Percentiles rank a stretch among this genome's conserved stretches.
Evolutionary conservation across 2,797 vertebrate species (phyloP).

Genomic region (Halcyon leucocephala): DNA sequence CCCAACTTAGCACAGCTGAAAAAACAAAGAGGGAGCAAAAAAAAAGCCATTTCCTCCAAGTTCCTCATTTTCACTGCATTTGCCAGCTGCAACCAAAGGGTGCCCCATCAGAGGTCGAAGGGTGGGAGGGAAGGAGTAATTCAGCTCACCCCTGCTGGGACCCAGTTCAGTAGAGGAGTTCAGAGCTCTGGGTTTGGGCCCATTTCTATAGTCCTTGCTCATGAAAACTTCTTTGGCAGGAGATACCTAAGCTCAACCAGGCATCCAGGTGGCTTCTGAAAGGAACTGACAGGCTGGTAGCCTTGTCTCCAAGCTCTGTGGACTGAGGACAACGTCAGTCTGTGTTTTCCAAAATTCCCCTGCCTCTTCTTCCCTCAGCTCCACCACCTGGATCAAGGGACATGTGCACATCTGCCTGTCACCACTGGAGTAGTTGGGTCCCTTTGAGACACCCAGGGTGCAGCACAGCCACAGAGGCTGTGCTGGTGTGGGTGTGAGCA

Average conservation of each 20-base stretch:
- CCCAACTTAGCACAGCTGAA: conserved; percentile 43
- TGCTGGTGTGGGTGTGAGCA: not conserved
- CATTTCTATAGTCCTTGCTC: not conserved
- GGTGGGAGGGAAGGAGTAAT: not conserved
- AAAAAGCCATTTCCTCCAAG: conserved; percentile 30
- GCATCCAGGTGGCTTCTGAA: not conserved
- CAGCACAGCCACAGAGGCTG: not conserved
- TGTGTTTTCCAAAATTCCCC: not conserved
- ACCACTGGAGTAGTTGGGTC: not conserved
- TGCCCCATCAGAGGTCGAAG: not conserved
- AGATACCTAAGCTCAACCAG: not conserved
- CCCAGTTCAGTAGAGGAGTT: rapidly evolving
- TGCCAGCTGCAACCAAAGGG: not conserved
- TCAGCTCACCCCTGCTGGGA: not conserved
- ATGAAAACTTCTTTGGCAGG: not conserved
- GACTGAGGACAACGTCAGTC: not conserved
- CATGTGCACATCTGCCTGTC: not conserved
- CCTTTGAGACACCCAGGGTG: rapidly evolving
- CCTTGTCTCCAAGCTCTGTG: not conserved
- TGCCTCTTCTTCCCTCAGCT: not conserved
- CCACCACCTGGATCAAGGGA: rapidly evolving
- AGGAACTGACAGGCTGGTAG: not conserved
- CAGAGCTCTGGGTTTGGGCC: not conserved
- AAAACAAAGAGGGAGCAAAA: conserved; percentile 38
- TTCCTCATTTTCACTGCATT: conserved; percentile 25